Base-by-base conservation (phyloP, 2,113 vertebrate species). In the Puntigrus tetrazona region DNA sequence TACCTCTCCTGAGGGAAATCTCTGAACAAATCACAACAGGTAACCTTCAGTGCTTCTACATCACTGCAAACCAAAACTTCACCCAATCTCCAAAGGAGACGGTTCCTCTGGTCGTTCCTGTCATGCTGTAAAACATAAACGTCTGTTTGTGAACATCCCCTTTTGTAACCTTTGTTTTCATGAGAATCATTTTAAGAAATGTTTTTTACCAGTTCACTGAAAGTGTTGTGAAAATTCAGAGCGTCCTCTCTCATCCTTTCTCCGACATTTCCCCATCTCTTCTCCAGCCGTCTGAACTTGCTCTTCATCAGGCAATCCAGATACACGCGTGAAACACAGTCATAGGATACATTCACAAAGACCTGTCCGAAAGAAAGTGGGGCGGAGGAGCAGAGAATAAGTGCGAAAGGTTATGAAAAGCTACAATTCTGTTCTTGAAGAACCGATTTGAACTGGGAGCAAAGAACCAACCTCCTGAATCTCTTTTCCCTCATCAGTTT, bases 131-230 rank as follows among this genome's bases (percentile, higher is more conserved):
- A n/a, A n/a, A n/a, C n/a, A n/a, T n/a, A n/a, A n/a, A n/a, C n/a
- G n/a, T n/a, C n/a, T n/a, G n/a, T n/a, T n/a, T n/a, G n/a, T n/a
- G n/a, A n/a, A n/a, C n/a, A n/a, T 27, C 59, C 9, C 25, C 10
- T 61, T 61, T 61, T 27, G n/a, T 11, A 25, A 27, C 57, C 22
- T 61, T 61, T 22, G 18, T 22, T 55, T 55, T 55, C 13, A 27
- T 36, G 31, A 63, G 22, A 11, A 38, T 1, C 65, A 7, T 27
- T 38, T 18, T 25, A 29, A 43, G 67, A 41, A 45, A 78, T 6
- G 31, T n/a, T 65, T 38, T 69, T 89, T 55, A 92, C 92, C 90
- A 91, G 31, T 0, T 63, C 1, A 73, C 75, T 79, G 43, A 92
- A 81, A 6, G 4, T 81, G 0, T 0, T 0, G 61, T 90, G 85